Percentiles rank a stretch among this genome's conserved stretches.
Evolutionary conservation across 1,140 invertebrate species (phyloP).

Genomic region (Euura lappo): DNA sequence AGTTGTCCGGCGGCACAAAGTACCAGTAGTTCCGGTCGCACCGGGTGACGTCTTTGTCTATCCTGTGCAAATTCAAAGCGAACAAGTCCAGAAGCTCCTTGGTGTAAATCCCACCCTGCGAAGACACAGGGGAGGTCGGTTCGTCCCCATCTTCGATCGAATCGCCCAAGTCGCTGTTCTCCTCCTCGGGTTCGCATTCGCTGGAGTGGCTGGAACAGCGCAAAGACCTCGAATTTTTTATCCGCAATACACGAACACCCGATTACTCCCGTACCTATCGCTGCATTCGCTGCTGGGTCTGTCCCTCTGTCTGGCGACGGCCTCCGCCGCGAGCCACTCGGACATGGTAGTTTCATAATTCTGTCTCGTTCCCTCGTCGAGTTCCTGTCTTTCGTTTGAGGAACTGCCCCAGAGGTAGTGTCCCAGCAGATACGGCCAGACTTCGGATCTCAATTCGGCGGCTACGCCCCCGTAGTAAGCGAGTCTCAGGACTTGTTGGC

Average conservation of each 20-base stretch:
- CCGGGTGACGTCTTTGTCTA: constrained; percentile 95
- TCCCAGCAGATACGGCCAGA: constrained; percentile 91
- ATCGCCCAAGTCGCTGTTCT: constrained; percentile 28
- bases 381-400: constrained; percentile 69
- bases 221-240: neutral
- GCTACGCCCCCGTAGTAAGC: constrained; percentile 89
- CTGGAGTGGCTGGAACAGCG: constrained; percentile 19
- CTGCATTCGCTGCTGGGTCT: constrained; percentile 70
- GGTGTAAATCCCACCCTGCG: constrained; percentile 87
- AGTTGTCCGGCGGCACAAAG: constrained; percentile 81
- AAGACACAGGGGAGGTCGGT: constrained; percentile 70
- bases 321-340: constrained; percentile 93
- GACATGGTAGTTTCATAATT: constrained; percentile 90
- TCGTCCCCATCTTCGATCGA: constrained; percentile 26
- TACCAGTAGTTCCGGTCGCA: constrained; percentile 95
- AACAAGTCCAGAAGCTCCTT: constrained; percentile 85
- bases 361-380: constrained; percentile 72
- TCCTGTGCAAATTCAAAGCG: constrained; percentile 89
- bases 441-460: constrained; percentile 78
- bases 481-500: constrained; percentile 79
- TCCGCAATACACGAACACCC: constrained; percentile 2
- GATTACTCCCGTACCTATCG: constrained; percentile 42
- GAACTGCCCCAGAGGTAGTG: constrained; percentile 80
- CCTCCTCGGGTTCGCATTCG: constrained; percentile 38
- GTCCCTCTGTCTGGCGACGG: constrained; percentile 86